Evolutionary conservation across 2,888 invertebrate species (phyloP).

Genomic region (Argyresthia albistria): DNA sequence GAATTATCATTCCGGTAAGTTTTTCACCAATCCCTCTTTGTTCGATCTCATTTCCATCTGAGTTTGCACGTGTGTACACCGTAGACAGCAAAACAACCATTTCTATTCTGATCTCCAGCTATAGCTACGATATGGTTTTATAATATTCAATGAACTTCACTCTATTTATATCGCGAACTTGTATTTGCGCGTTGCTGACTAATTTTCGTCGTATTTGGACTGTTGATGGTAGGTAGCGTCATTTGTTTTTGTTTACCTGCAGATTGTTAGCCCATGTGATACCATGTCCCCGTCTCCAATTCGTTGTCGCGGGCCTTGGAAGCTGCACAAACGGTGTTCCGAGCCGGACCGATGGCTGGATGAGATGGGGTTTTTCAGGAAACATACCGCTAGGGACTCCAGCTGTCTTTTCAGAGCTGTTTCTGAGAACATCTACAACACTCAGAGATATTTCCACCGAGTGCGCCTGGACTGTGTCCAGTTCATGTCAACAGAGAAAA

Average conservation of each 20-base stretch:
- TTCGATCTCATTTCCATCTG: conserved; percentile 16
- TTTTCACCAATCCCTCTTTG: conserved; percentile 12
- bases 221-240: conserved; percentile 30
- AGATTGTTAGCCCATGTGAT: conserved; percentile 47
- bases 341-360: conserved; percentile 84
- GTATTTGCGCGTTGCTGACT: neutral
- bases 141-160: neutral
- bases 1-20: conserved; percentile 54
- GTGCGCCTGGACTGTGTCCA: conserved; percentile 82
- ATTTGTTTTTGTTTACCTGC: conserved; percentile 69
- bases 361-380: conserved; percentile 85
- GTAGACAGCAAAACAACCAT: conserved; percentile 66
- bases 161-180: neutral
- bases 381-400: conserved; percentile 90
- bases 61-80: conserved; percentile 59
- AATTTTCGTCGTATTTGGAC: neutral
- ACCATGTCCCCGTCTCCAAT: conserved; percentile 62
- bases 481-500: conserved; percentile 77
- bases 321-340: conserved; percentile 58
- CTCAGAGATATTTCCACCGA: conserved; percentile 80
- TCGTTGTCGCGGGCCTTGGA: conserved; percentile 62
- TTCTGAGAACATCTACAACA: conserved; percentile 84
- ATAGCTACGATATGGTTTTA: conserved; percentile 63
- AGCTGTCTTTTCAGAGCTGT: conserved; percentile 91
- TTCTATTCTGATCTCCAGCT: conserved; percentile 39